Conservation (phyloP, 2,888 invertebrate species). For the Andrena minutula region DNA sequence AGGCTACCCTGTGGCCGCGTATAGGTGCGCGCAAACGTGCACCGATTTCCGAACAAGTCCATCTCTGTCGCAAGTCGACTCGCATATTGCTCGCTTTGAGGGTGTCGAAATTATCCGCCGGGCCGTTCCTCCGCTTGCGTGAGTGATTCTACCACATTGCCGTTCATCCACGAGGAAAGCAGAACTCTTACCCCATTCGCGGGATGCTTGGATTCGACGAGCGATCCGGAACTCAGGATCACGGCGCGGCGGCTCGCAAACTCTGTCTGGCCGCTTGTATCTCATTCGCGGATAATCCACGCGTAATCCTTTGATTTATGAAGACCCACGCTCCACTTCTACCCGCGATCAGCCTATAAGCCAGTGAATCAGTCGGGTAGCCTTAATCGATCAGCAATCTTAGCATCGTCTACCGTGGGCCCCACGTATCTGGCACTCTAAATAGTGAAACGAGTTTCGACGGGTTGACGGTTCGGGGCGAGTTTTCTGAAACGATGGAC, state of each 20-base stretch:
- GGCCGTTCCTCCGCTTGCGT: conserved; percentile 38
- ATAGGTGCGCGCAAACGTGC: conserved; percentile 53
- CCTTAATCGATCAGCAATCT: conserved; percentile 62
- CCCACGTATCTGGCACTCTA: conserved; percentile 5
- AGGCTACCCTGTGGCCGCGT: conserved; percentile 26
- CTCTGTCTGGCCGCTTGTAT: conserved; percentile 23
- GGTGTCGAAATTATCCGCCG: conserved; percentile 43
- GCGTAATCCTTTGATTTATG: conserved; percentile 63
- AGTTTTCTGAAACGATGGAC: too few species aligned
- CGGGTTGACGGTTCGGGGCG: too few species aligned
- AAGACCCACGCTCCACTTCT: conserved; percentile 50
- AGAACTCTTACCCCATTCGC: neutral
- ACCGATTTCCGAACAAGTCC: conserved; percentile 32
- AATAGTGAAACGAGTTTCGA: neutral
- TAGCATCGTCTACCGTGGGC: conserved; percentile 32
- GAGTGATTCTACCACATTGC: conserved; percentile 38
- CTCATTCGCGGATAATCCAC: conserved; percentile 57
- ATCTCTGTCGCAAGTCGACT: conserved; percentile 19
- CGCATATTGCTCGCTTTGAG: conserved; percentile 20
- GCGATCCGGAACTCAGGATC: conserved; percentile 37
- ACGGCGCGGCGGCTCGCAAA: conserved; percentile 11
- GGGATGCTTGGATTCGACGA: conserved; percentile 18
- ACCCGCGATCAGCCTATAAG: conserved; percentile 49
- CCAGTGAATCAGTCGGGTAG: conserved; percentile 52
- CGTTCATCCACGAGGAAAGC: neutral